Base-by-base conservation (phyloP, 1,140 invertebrate genomes). In the Diorhabda sublineata region DNA sequence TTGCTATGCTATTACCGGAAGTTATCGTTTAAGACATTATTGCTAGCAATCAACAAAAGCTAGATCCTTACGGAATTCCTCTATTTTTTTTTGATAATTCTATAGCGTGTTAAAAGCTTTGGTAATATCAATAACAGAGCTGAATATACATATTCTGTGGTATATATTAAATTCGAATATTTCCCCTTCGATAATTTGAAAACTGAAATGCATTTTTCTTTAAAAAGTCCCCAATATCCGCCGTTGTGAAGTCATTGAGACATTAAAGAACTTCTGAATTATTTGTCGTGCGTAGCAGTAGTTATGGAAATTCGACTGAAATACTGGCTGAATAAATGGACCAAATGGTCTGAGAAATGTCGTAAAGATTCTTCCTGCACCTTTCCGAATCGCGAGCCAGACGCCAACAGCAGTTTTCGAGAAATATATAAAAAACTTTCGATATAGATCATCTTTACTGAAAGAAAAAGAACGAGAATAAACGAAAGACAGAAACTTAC, bases 241-340 rank as follows among this genome's bases (percentile, higher is more conserved):
- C 11, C 42, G 61, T 41, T 44, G 52, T 43, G 26, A 61, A 65
- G 68, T 69, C 68, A 69, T 68, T 62, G 43, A 68, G 57, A 65
- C 65, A 67, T 60, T 56, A 42, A 67, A 45, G 45, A 67, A 67
- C 58, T 69, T 67, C 65, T 72, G 68, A 74, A 71, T 74, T 74
- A 74, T 74, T 74, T 74, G 72, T 74, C 72, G 71, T 74, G 73
- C 69, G 69, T 74, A 64, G 71, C 69, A 59, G 26, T 26, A 26
- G 68, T 73, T 76, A 76, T 76, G 75, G 73, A 76, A 76, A 76
- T 76, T 73, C 70, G 68, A 58, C 61, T 74, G 71, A 76, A 73
- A 76, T 74, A 76, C 71, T 70, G 67, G 70, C 71, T 69, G 74
- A 26, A 76, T 76, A 76, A 76, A 76, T 74, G 75, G 75, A 71